Evolutionary conservation across 2,113 vertebrate species (phyloP), one percentile per base, ranked within the genome.

Genomic region (Nettapus auritus): DNA sequence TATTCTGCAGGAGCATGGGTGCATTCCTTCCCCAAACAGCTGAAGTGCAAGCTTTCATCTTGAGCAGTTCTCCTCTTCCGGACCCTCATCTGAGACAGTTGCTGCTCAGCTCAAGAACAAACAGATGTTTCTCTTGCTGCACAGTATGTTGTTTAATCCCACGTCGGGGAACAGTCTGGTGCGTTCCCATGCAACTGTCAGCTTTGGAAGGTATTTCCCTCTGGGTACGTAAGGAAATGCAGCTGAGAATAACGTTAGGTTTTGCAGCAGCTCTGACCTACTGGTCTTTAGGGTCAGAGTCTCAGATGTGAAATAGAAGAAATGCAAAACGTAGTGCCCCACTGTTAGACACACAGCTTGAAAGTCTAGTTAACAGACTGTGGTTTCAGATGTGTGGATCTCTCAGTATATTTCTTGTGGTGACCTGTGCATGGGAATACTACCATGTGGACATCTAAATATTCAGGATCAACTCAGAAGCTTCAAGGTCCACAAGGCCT

Each of bases 111-210:
- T 88, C 73, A 17, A 91, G 91, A 94, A 88, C 82, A 96, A 97
- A 57, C 93, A 94, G 94, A 91, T 96, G 94, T 96, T 95, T 81
- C 78, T 91, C 88, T 70, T 94, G 85, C 68, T 83, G 26, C 82
- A 67, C 85, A 86, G 82, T 60, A n/a, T 81, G 93, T 82, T 94
- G 84, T 96, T 95, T 78, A 95, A 95, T 90, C 82, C 93, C 92
- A 86, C 7, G 26, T 34, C 90, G 83, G 88, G 82, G 79, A 95
- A 56, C 82, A 86, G 79, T 44, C 92, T 93, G 90, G 22, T 88
- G 88, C 81, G n/a, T 82, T 91, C 80, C 86, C 73, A 2, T 86
- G 70, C 75, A 64, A 86, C 89, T 93, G 64, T 71, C 89, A 91
- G 38, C 59, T 81, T 90, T 29, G 80, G 79, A 68, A 90, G 94